Evolutionary conservation across 2,888 invertebrate genomes (phyloP).

Genomic region (Spilarctia lutea): DNA sequence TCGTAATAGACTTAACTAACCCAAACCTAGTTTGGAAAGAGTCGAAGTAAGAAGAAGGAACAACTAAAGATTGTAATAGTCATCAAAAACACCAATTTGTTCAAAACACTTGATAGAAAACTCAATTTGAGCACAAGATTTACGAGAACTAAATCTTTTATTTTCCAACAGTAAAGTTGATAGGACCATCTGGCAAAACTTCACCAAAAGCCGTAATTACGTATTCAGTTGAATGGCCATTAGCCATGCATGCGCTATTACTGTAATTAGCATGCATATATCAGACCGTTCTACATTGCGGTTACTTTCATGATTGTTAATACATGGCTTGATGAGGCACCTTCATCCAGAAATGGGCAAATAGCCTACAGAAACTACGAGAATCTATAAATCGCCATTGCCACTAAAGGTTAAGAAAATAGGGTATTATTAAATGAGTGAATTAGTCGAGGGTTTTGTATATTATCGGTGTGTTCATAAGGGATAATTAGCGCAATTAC

Average conservation of each 20-base stretch:
- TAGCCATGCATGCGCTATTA: slow-evolving; percentile 24
- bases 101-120: not conserved
- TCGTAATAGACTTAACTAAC: not conserved
- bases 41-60: too few species aligned
- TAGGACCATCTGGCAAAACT: slow-evolving; percentile 4
- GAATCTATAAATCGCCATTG: not conserved
- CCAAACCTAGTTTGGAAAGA: too few species aligned
- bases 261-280: slow-evolving; percentile 22
- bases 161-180: not conserved
- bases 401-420: not conserved
- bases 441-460: not conserved
- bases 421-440: not conserved
- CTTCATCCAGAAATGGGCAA: slow-evolving; percentile 8
- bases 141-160: not conserved
- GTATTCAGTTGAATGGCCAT: slow-evolving; percentile 19
- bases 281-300: slow-evolving; percentile 4
- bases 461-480: not conserved
- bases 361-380: not conserved
- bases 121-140: not conserved
- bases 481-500: not conserved
- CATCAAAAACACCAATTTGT: not conserved
- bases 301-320: slow-evolving; percentile 13
- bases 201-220: slow-evolving; percentile 14
- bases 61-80: not conserved
- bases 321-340: slow-evolving; percentile 9